Base-by-base conservation (phyloP, 2,888 invertebrate genomes). In the Thysanoteuthis rhombus region DNA sequence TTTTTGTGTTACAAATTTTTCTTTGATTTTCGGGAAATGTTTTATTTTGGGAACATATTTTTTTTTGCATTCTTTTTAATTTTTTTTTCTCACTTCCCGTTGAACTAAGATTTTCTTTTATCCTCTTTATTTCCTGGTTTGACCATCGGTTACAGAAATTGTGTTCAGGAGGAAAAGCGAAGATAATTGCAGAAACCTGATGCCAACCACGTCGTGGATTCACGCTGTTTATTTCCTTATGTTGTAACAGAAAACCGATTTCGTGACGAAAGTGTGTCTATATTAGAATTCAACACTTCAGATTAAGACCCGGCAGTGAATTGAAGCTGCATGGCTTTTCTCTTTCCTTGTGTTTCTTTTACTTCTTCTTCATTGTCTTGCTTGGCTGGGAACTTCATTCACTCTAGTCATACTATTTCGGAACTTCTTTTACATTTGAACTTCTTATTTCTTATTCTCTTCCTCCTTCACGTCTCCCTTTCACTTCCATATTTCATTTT, bases 131-230 rank as follows among this genome's bases (percentile, higher is more conserved):
- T 16, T 75, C n/a, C 22, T n/a, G n/a, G 0, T 32, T n/a, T n/a
- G n/a, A 10, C 75, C 25, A 19, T 75, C 0, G 36, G n/a, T n/a
- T 75, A 1, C 10, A 36, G 4, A n/a, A 75, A 75, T 25, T 75
- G n/a, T 75, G 75, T n/a, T 75, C 4, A 2, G 36, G 10, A 1
- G 2, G 4, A 0, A 19, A 36, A 75, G 36, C 16, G 12, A 12
- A n/a, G n/a, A 75, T 75, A 75, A 75, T 75, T 75, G n/a, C 12
- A 36, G 75, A 75, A 75, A 75, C 75, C 12, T 1, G 75, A 75
- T 75, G 75, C 75, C n/a, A n/a, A n/a, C 75, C 75, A 75, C 75
- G 75, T 75, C n/a, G n/a, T 75, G n/a, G 75, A 75, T 75, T 75
- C 75, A 12, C n/a, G 75, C 75, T 75, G 75, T 75, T 75, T 75